These are phyloP conservation scores for Elymnias hypermnestra DNA, from an alignment of 1,140 invertebrate species.

Conservation along the genomic window DNA sequence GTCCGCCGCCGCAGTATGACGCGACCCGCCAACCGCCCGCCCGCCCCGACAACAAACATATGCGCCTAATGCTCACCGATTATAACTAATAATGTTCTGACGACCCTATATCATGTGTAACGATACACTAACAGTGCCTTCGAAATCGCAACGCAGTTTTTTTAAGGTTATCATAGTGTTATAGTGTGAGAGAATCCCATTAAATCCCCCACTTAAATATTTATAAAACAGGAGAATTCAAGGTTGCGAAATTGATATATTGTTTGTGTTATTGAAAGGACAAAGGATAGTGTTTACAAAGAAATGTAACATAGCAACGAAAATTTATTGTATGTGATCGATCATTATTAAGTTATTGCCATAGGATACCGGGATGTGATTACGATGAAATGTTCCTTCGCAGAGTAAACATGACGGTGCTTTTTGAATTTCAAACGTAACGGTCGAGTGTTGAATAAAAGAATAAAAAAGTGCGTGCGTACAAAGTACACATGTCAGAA, in stretches of 20 bases:
- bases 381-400: neutral
- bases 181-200: constrained; percentile 7
- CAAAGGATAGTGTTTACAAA: constrained; percentile 60
- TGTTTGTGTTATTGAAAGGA: constrained; percentile 29
- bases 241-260: constrained; percentile 8
- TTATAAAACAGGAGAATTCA: constrained; percentile 15
- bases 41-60: constrained; percentile 32
- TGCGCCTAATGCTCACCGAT: constrained; percentile 32
- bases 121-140: constrained; percentile 48
- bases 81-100: constrained; percentile 36
- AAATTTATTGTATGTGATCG: constrained; percentile 35
- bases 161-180: constrained; percentile 17
- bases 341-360: constrained; percentile 26
- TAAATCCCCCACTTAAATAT: neutral
- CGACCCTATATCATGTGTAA: constrained; percentile 45
- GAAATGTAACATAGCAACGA: constrained; percentile 65
- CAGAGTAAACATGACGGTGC: neutral
- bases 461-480: too few species aligned
- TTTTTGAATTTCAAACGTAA: constrained; percentile 6
- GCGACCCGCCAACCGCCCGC: constrained; percentile 49
- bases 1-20: constrained; percentile 57
- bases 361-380: neutral
- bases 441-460: neutral
- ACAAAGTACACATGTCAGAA: too few species aligned
- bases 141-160: constrained; percentile 20